Evolutionary conservation across 2,888 invertebrate species (phyloP).

Genomic region (Hermaeophaga mercurialis): DNA sequence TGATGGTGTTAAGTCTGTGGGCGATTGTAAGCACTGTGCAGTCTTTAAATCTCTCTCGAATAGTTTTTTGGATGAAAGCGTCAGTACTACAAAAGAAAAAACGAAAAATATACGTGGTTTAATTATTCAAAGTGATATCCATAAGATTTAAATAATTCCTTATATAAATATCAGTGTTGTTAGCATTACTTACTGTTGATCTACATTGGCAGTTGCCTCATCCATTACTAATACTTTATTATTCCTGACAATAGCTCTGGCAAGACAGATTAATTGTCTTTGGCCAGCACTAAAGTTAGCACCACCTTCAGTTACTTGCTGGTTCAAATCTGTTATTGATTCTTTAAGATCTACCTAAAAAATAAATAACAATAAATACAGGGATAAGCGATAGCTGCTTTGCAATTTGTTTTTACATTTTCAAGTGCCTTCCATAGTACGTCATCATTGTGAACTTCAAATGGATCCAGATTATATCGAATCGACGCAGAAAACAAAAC

Average conservation of each 20-base stretch:
- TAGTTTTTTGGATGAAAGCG: slow-evolving; percentile 8
- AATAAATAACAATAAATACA: not conserved
- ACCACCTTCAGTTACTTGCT: slow-evolving; percentile 76
- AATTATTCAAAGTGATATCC: no score
- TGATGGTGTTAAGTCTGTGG: slow-evolving; percentile 17
- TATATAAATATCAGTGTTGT: not conserved
- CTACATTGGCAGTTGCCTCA: slow-evolving; percentile 92
- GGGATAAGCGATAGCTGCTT: no score
- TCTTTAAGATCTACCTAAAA: slow-evolving; percentile 68
- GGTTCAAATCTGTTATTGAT: slow-evolving; percentile 67
- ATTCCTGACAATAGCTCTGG: slow-evolving; percentile 82
- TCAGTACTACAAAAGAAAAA: slow-evolving; percentile 11
- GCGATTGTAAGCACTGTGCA: slow-evolving; percentile 18
- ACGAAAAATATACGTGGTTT: no score
- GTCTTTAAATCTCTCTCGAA: slow-evolving; percentile 18
- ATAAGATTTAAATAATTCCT: not conserved
- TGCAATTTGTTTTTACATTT: slow-evolving; percentile 54
- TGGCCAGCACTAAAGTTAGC: slow-evolving; percentile 88
- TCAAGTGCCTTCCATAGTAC: slow-evolving; percentile 79
- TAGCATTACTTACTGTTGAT: slow-evolving; percentile 52
- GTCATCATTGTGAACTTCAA: slow-evolving; percentile 72
- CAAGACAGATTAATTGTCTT: slow-evolving; percentile 85
- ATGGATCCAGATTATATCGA: slow-evolving; percentile 85
- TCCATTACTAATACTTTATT: slow-evolving; percentile 82
- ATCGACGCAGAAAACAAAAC: slow-evolving; percentile 83